A percentile compares a stretch with the other conserved stretches of the same genome.
Evolutionary conservation across 2,113 vertebrate genomes (phyloP).

Genomic region (Scytalopus superciliaris): DNA sequence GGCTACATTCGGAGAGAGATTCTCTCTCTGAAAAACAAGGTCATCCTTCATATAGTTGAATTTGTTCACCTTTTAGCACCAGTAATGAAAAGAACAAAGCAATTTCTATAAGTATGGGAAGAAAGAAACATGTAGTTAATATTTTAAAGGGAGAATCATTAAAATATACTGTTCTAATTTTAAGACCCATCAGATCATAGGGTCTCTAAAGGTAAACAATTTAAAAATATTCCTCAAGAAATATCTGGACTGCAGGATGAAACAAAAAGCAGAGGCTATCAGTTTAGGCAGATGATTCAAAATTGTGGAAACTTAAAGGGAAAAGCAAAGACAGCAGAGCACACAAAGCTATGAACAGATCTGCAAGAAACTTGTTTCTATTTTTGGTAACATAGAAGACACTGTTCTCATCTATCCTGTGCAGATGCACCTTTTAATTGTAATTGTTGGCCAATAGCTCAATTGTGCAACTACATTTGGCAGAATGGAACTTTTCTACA

Average conservation of each 20-base stretch:
- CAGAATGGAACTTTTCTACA: not conserved
- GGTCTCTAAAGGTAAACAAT: not conserved
- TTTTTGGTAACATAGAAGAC: not conserved
- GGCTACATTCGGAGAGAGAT: not conserved
- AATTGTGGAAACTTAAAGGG: not conserved
- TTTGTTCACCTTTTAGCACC: not conserved
- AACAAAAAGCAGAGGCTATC: not conserved
- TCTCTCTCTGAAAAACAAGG: not conserved
- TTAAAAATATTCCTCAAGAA: not conserved
- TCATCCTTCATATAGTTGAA: not conserved
- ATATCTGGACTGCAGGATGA: not conserved
- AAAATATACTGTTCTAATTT: not conserved
- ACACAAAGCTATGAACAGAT: not conserved
- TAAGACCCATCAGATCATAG: not conserved
- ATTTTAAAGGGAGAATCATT: not conserved
- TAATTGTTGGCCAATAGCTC: not conserved
- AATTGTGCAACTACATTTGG: not conserved
- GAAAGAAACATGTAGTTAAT: not conserved
- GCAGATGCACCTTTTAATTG: not conserved
- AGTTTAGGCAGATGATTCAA: not conserved
- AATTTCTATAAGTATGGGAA: not conserved
- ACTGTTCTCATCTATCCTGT: not conserved
- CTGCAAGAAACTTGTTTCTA: not conserved
- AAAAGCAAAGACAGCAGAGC: not conserved
- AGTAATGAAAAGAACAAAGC: not conserved